phyloP scores from a whole-genome alignment of 1,140 invertebrate genomes.

The Ladona fulva region DNA sequence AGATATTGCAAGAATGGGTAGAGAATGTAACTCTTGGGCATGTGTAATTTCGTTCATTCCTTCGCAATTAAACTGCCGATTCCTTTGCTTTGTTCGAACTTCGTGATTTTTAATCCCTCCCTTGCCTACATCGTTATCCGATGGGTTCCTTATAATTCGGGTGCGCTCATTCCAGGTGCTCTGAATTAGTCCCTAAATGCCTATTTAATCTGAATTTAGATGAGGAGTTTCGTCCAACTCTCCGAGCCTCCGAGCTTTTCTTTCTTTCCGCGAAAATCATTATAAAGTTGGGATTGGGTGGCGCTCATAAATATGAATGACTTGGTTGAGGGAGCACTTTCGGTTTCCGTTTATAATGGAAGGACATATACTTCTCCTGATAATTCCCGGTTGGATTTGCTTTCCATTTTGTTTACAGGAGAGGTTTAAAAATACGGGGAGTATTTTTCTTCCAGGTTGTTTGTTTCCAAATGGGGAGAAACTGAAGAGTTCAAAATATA shows the following conservation, averaged over 20 bases:
- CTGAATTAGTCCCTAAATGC: background rate
- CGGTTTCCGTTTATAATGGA: constrained; percentile 6
- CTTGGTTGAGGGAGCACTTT: background rate
- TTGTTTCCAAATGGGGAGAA: too few relatives aligned
- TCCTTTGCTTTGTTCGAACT: background rate
- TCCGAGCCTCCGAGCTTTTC: background rate
- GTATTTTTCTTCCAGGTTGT: too few relatives aligned
- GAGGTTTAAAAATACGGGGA: too few relatives aligned
- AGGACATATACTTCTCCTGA: background rate
- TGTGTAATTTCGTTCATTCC: too few relatives aligned
- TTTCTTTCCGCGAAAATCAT: background rate
- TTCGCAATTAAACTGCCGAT: too few relatives aligned
- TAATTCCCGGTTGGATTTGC: background rate
- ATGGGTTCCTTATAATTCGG: background rate
- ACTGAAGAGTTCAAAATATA: too few relatives aligned
- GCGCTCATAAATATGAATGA: constrained; percentile 1
- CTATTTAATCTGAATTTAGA: constrained; percentile 4
- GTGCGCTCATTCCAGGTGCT: background rate
- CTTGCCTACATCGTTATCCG: background rate
- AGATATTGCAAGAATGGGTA: too few relatives aligned
- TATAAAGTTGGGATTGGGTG: constrained; percentile 9
- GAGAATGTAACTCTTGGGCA: too few relatives aligned
- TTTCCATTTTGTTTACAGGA: background rate
- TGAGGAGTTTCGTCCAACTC: background rate
- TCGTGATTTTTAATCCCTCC: background rate